Evolutionary conservation across 1,140 invertebrate genomes (phyloP).

Genomic region (Cryptotermes secundus): DNA sequence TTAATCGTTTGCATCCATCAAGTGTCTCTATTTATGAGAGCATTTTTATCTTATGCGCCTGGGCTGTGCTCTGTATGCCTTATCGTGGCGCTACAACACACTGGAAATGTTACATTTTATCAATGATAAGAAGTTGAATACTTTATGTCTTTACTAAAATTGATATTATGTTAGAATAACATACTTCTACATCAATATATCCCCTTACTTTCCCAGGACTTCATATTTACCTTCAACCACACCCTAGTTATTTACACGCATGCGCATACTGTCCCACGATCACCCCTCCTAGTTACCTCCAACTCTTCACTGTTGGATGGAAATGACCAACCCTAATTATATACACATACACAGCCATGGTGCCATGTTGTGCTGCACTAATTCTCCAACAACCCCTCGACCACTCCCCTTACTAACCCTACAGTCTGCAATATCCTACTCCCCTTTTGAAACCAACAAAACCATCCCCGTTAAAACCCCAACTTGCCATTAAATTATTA

Average conservation of each 20-base stretch:
- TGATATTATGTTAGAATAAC: no score
- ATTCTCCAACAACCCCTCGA: constrained; percentile 1
- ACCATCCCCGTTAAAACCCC: not conserved
- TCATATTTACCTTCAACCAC: not conserved
- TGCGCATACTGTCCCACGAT: not conserved
- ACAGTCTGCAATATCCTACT: not conserved
- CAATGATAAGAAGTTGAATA: no score
- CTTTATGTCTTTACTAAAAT: no score
- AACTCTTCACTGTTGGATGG: not conserved
- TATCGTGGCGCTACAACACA: no score
- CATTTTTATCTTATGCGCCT: no score
- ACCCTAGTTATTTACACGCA: not conserved
- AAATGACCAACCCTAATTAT: constrained; percentile 6
- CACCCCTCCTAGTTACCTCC: not conserved
- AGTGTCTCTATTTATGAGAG: no score
- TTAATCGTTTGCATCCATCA: no score
- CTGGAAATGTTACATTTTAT: no score
- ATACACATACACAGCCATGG: not conserved
- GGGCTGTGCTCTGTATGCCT: no score
- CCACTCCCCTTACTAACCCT: not conserved
- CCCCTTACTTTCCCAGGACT: not conserved
- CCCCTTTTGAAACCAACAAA: not conserved
- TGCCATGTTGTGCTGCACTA: not conserved
- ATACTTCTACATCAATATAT: no score
- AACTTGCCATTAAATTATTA: constrained; percentile 11